Evolutionary conservation across 2,113 vertebrate genomes (phyloP), one percentile per base, ranked within the genome.

Genomic region (Oryzias curvinotus): DNA sequence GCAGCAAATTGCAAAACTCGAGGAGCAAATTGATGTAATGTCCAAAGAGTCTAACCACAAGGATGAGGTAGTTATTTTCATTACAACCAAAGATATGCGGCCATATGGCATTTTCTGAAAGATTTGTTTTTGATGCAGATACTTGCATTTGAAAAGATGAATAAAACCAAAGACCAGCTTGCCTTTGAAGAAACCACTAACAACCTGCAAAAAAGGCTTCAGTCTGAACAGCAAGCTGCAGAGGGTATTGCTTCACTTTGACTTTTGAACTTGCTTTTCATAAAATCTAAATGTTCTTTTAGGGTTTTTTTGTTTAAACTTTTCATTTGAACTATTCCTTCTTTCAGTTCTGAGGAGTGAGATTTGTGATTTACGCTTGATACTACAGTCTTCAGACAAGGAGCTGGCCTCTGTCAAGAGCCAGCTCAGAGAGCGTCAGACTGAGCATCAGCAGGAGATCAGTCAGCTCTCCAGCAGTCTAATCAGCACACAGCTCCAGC

Each of bases 301-400:
- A 19, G 14, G 5, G 4, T n/a, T 21, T 14, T 16, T 47, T 4
- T 19, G 30, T 41, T 62, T 55, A 52, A 2, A 47, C 36, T 48
- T 53, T 1, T 5, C 19, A 48, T n/a, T 54, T 49, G 26, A 17
- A 54, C 16, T 19, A 13, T 12, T 48, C 15, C 5, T 67, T 12
- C 49, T 53, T 44, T 68, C 81, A 99, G 97, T 96, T 76, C 78
- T 98, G 71, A 91, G 84, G 64, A 94, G 91, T 62, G 96, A 99
- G 84, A 94, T 96, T 14, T 82, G n/a, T 18, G 97, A 99, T 76
- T 85, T 99, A n/a, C 94, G 93, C 26, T 87, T 98, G 23, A 92
- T 98, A 43, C 93, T 99, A 75, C 92, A 94, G 78, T 99, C 96
- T 15, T 96, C 97, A 10, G 96, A 99, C 85, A 95, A 93, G 62